phyloP scores from a whole-genome alignment of 2,888 invertebrate genomes.

The Tetropium fuscum region DNA sequence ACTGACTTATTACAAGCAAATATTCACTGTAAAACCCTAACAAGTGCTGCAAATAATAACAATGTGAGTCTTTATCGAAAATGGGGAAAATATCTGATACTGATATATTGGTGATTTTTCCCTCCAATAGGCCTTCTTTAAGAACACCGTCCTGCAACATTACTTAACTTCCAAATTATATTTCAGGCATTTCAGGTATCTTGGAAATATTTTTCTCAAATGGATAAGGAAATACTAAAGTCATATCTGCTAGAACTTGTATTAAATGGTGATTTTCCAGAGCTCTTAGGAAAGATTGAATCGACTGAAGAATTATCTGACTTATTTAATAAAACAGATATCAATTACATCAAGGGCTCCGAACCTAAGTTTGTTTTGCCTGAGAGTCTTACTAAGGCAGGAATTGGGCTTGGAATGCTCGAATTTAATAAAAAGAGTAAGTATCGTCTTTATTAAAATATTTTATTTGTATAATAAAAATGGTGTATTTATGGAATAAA shows the following conservation, averaged over 20 bases:
- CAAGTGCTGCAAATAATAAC: too few species aligned
- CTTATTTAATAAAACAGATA: conserved; percentile 63
- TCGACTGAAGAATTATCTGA: conserved; percentile 57
- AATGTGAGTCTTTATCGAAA: too few species aligned
- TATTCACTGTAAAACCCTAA: too few species aligned
- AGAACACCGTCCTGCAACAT: too few species aligned
- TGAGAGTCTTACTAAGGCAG: conserved; percentile 62
- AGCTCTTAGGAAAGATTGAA: conserved; percentile 59
- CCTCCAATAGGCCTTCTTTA: too few species aligned
- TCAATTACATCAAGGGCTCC: conserved; percentile 60
- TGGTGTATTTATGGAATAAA: too few species aligned
- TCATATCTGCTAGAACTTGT: conserved; percentile 64
- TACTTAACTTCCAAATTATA: neutral
- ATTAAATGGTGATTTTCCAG: conserved; percentile 58
- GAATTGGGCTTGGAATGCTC: conserved; percentile 65
- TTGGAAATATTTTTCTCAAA: conserved; percentile 56
- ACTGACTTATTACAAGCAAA: too few species aligned
- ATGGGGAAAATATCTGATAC: too few species aligned
- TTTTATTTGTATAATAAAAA: too few species aligned
- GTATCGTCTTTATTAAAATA: too few species aligned
- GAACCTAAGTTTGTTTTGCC: conserved; percentile 62
- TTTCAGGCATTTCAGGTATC: conserved; percentile 61
- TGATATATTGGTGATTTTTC: too few species aligned
- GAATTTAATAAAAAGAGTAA: conserved; percentile 64
- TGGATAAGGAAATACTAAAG: conserved; percentile 63